Conservation (phyloP, 1,140 invertebrate species). For the Lerema accius region DNA sequence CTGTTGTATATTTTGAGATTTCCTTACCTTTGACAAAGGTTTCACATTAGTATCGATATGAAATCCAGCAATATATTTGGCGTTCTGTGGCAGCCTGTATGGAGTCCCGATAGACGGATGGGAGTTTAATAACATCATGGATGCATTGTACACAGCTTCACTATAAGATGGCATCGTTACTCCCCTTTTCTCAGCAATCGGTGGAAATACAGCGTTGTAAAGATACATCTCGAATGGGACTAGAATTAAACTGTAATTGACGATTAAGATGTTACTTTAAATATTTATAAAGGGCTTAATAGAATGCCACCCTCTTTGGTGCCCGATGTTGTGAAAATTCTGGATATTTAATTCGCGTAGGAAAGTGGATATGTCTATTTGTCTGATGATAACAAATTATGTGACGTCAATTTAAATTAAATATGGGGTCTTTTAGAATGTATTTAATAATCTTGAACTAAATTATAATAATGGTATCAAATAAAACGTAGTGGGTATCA, state of each 20-base stretch:
- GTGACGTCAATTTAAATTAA: too few relatives aligned
- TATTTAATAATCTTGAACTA: too few relatives aligned
- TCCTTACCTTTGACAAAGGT: constrained; percentile 54
- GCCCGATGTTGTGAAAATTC: too few relatives aligned
- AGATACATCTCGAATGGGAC: constrained; percentile 39
- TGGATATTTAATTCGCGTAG: too few relatives aligned
- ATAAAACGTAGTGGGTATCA: too few relatives aligned
- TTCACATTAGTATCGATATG: constrained; percentile 48
- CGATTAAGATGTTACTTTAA: too few relatives aligned
- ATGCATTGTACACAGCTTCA: constrained; percentile 57
- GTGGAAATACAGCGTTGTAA: constrained; percentile 45
- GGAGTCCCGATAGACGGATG: constrained; percentile 54
- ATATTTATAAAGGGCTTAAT: too few relatives aligned
- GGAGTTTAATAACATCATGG: constrained; percentile 50
- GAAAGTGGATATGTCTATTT: too few relatives aligned
- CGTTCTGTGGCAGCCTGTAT: constrained; percentile 51
- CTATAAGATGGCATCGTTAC: constrained; percentile 50
- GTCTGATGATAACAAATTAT: too few relatives aligned
- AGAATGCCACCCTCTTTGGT: too few relatives aligned
- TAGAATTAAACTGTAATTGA: constrained; percentile 35
- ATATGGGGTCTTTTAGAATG: too few relatives aligned
- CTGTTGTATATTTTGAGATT: constrained; percentile 46
- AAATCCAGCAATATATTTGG: constrained; percentile 57
- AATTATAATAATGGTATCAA: too few relatives aligned
- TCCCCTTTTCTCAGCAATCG: constrained; percentile 48